Evolutionary conservation across 2,113 vertebrate genomes (phyloP).

Genomic region (Ceyx cyanopectus): DNA sequence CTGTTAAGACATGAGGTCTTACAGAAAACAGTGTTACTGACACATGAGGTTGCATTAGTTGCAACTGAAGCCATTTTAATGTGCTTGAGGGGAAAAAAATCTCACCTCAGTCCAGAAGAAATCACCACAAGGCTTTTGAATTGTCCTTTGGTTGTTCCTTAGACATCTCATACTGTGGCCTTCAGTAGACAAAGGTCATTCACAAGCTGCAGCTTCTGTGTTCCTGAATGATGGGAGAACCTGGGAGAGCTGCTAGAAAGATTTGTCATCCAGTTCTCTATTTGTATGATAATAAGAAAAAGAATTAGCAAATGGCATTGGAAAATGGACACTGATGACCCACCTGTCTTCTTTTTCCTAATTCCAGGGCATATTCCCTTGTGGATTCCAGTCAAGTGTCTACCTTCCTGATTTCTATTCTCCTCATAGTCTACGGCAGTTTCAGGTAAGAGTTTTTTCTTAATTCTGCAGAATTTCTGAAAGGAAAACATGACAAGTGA

Average conservation of each 20-base stretch:
- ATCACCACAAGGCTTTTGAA: background rate
- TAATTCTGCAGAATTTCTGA: background rate
- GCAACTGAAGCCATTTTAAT: background rate
- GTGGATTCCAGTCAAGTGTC: constrained; percentile 99
- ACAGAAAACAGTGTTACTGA: background rate
- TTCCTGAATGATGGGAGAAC: background rate
- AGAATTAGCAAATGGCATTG: background rate
- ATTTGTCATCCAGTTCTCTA: background rate
- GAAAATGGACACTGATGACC: background rate
- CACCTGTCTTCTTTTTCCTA: constrained; percentile 3
- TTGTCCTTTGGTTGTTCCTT: background rate
- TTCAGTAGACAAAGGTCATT: background rate
- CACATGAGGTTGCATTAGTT: background rate
- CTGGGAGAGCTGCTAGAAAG: background rate
- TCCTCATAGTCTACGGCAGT: constrained; percentile 87
- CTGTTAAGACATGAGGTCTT: background rate
- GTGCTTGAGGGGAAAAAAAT: background rate
- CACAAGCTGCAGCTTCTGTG: background rate
- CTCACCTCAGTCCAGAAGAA: background rate
- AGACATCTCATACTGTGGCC: background rate
- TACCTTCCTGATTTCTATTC: constrained; percentile 95
- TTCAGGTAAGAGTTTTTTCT: constrained; percentile 81
- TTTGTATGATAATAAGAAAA: background rate
- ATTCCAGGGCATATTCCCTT: constrained; percentile 95
- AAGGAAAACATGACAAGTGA: background rate